phyloP scores from a whole-genome alignment of 2,888 invertebrate species.

The Caenorhabditis panamensis region DNA sequence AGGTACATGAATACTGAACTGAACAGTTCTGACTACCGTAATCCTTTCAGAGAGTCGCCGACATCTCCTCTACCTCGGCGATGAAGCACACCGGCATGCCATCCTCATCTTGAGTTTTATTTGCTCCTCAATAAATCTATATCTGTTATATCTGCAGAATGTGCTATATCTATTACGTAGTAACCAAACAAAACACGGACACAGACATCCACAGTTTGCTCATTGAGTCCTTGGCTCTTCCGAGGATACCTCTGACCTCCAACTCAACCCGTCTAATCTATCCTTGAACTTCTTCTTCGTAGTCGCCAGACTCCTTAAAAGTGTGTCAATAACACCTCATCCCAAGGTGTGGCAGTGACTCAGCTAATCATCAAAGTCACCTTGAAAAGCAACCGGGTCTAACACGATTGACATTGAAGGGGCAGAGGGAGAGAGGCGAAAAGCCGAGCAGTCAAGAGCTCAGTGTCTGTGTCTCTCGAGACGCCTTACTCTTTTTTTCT shows the following conservation, averaged over 20 bases:
- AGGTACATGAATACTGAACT: constrained; percentile 13
- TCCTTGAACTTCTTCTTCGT: not conserved
- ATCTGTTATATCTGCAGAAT: constrained; percentile 3
- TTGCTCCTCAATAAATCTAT: not conserved
- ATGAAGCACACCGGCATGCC: constrained; percentile 42
- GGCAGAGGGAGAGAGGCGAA: not conserved
- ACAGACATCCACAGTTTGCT: not conserved
- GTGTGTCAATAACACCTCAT: not conserved
- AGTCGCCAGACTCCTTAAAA: not conserved
- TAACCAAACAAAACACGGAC: not conserved
- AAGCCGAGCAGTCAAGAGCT: constrained; percentile 49
- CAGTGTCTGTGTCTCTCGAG: constrained; percentile 33
- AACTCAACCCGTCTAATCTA: not conserved
- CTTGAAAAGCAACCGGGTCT: constrained; percentile 34
- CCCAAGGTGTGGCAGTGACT: not conserved
- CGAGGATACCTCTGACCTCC: not conserved
- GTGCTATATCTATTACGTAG: too few relatives aligned
- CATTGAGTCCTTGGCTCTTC: not conserved
- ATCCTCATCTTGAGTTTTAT: constrained; percentile 8
- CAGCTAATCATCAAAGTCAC: not conserved
- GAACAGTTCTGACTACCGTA: not conserved
- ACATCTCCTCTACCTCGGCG: constrained; percentile 34
- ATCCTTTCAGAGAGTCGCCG: constrained; percentile 17
- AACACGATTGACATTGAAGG: constrained; percentile 49
- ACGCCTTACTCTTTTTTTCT: not conserved